phyloP scores from a whole-genome alignment of 2,888 invertebrate species.

The Drosophila planitibia region DNA sequence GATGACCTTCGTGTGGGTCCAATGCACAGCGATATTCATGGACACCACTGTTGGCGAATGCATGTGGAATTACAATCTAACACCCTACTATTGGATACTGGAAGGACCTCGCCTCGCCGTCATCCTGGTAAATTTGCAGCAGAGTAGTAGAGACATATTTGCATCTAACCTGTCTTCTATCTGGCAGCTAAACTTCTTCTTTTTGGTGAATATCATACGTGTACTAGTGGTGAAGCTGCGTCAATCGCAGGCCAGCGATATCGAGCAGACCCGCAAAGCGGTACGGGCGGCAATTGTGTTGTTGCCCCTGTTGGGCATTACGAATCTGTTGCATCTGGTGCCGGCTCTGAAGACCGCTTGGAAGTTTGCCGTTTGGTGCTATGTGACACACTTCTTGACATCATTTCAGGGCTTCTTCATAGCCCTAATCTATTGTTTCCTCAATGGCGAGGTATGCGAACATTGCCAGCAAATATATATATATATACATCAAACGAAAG shows the following conservation, averaged over 20 bases:
- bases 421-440: constrained; percentile 92
- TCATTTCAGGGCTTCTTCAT: constrained; percentile 94
- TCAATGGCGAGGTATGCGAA: constrained; percentile 91
- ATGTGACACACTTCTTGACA: constrained; percentile 91
- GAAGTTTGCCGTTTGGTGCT: constrained; percentile 92
- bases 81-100: constrained; percentile 93
- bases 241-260: constrained; percentile 90
- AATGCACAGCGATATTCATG: constrained; percentile 87
- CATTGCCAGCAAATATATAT: not conserved
- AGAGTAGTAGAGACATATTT: not conserved
- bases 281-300: constrained; percentile 92
- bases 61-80: constrained; percentile 94
- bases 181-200: constrained; percentile 88
- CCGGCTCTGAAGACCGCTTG: constrained; percentile 89
- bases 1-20: constrained; percentile 90
- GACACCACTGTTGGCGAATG: constrained; percentile 85
- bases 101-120: constrained; percentile 94
- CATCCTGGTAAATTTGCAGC: constrained; percentile 88
- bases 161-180: not conserved
- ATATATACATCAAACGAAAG: not conserved
- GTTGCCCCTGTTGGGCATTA: constrained; percentile 92
- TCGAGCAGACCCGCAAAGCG: constrained; percentile 92
- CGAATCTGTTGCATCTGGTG: constrained; percentile 91
- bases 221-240: constrained; percentile 91
- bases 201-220: constrained; percentile 92